These are phyloP conservation scores for Merodon equestris DNA, from an alignment of 2,888 invertebrate species.

Conservation along the genomic window DNA sequence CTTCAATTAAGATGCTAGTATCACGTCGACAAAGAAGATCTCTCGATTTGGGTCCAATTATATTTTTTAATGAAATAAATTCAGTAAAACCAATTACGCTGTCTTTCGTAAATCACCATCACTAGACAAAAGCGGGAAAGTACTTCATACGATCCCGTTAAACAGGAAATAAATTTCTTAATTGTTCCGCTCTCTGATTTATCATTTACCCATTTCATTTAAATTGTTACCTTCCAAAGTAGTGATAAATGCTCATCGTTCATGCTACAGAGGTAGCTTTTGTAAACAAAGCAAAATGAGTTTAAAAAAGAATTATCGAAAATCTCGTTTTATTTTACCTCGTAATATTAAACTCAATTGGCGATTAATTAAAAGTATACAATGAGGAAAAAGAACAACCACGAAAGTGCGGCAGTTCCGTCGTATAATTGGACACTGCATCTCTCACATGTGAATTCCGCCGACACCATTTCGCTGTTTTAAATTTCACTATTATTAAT, in stretches of 20 bases:
- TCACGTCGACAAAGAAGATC: too few species aligned
- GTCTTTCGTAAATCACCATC: constrained; percentile 1
- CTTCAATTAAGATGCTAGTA: too few species aligned
- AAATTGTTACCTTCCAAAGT: constrained; percentile 5
- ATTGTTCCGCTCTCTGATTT: constrained; percentile 38
- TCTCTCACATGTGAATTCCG: constrained; percentile 24
- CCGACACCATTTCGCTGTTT: constrained; percentile 8
- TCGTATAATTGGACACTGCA: constrained; percentile 29
- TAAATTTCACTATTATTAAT: constrained; percentile 18
- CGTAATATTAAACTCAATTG: constrained; percentile 19
- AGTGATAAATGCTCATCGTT: constrained; percentile 35
- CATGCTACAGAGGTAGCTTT: too few species aligned
- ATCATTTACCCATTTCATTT: constrained; percentile 2
- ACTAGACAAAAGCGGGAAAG: constrained; percentile 13
- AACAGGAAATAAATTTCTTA: constrained; percentile 40
- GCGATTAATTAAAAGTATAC: constrained; percentile 51
- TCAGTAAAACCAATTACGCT: too few species aligned
- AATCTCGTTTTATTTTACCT: not conserved
- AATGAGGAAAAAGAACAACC: constrained; percentile 19
- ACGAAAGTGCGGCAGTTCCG: constrained; percentile 7
- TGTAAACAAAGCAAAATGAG: constrained; percentile 40
- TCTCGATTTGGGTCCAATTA: too few species aligned
- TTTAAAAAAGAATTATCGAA: not conserved
- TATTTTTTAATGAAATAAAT: too few species aligned
- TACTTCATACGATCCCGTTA: constrained; percentile 51